Percentiles rank a stretch among this genome's conserved stretches.
Evolutionary conservation across 37 sponge, comb jelly and placozoan species (phyloP).

Genomic region (Haliclona indistincta): DNA sequence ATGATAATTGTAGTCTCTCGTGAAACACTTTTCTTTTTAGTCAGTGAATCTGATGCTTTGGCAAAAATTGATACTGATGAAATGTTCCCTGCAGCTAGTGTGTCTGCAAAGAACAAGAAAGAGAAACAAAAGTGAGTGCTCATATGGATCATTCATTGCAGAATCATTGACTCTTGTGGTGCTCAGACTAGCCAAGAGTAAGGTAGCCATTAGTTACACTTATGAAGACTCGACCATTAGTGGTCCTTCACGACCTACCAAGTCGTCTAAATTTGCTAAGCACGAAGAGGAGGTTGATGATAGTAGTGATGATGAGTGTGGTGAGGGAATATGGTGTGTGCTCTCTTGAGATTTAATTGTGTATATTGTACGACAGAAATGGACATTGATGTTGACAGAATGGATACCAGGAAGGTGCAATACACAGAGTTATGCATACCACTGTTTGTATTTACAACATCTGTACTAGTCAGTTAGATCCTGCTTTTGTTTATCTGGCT

Average conservation of each 20-base stretch:
- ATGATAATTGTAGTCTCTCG: too few species aligned
- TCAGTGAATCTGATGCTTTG: constrained; percentile 58
- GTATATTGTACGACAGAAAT: constrained; percentile 26
- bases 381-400: constrained; percentile 59
- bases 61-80: constrained; percentile 73
- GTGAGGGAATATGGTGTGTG: constrained; percentile 3
- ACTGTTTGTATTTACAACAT: too few species aligned
- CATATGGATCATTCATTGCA: background rate
- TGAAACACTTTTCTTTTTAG: constrained; percentile 15
- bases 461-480: too few species aligned
- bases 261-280: background rate
- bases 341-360: background rate
- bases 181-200: constrained; percentile 26
- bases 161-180: background rate
- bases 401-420: too few species aligned
- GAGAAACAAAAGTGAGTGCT: background rate
- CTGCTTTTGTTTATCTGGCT: too few species aligned
- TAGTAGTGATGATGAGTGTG: constrained; percentile 60
- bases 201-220: constrained; percentile 69
- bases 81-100: constrained; percentile 46
- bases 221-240: constrained; percentile 41
- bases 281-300: constrained; percentile 29
- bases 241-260: background rate
- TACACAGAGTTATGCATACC: too few species aligned
- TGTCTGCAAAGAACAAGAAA: too few species aligned